A percentile compares a stretch with the other conserved stretches of the same genome.
Evolutionary conservation across 1,140 invertebrate species (phyloP).

Genomic region (Rhyacophila brunnea): DNA sequence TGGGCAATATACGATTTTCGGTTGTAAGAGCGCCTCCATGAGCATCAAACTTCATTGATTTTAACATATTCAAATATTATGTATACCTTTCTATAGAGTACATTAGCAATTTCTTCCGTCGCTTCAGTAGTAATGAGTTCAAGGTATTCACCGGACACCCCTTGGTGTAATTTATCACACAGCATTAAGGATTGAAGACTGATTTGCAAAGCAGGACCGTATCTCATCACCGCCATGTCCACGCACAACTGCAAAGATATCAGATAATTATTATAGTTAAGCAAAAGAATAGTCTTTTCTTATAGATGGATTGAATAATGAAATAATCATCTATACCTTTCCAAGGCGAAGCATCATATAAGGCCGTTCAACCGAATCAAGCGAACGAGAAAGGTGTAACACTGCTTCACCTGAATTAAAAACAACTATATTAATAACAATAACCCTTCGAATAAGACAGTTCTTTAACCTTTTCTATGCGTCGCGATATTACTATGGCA

Average conservation of each 20-base stretch:
- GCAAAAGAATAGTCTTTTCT: too few species aligned
- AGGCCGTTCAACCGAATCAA: conserved; percentile 65
- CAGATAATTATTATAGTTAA: too few species aligned
- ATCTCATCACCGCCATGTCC: conserved; percentile 76
- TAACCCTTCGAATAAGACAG: too few species aligned
- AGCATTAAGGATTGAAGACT: conserved; percentile 69
- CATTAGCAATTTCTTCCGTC: conserved; percentile 64
- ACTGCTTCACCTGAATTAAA: conserved; percentile 47
- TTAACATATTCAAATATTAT: too few species aligned
- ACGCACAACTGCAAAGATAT: conserved; percentile 53
- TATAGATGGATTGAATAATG: too few species aligned
- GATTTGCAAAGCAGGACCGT: conserved; percentile 75
- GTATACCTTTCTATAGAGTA: conserved; percentile 75
- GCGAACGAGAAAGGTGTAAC: conserved; percentile 59
- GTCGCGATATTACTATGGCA: too few species aligned
- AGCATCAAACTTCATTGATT: too few species aligned
- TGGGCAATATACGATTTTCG: too few species aligned
- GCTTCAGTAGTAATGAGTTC: conserved; percentile 68
- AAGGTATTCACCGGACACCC: conserved; percentile 72
- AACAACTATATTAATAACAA: too few species aligned
- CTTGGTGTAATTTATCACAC: conserved; percentile 79
- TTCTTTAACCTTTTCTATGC: too few species aligned
- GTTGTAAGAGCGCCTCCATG: too few species aligned
- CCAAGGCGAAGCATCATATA: conserved; percentile 75
- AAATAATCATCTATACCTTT: too few species aligned